phyloP scores from a whole-genome alignment of 2,888 invertebrate genomes.

The Isoperla grammatica region DNA sequence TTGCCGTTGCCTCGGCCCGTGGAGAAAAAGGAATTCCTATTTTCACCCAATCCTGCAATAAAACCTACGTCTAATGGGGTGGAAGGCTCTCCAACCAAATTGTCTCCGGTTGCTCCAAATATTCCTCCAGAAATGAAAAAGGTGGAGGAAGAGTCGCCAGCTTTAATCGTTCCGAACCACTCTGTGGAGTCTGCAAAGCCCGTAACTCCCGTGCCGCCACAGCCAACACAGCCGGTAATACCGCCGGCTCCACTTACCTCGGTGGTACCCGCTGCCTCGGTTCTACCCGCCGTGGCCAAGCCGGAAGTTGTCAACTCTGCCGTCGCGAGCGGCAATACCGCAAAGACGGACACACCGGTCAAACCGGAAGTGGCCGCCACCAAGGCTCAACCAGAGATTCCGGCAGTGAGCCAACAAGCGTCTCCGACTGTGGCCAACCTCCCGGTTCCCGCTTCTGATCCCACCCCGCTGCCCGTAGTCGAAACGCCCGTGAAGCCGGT shows the following conservation, averaged over 20 bases:
- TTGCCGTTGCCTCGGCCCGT: slow-evolving; percentile 22
- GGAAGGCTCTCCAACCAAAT: slow-evolving; percentile 24
- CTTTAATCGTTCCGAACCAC: slow-evolving; percentile 21
- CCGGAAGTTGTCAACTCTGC: not conserved
- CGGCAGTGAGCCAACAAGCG: slow-evolving; percentile 29
- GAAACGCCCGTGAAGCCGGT: slow-evolving; percentile 31
- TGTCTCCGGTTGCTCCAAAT: not conserved
- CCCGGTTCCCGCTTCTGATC: slow-evolving; percentile 22
- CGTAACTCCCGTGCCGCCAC: slow-evolving; percentile 12
- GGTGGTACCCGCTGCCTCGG: not conserved
- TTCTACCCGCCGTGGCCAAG: slow-evolving; percentile 3
- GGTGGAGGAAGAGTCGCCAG: slow-evolving; percentile 19
- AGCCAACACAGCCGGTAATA: slow-evolving; percentile 12
- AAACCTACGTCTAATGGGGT: slow-evolving; percentile 31
- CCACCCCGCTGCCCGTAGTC: slow-evolving; percentile 34
- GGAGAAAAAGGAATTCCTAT: slow-evolving; percentile 24
- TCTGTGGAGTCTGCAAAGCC: slow-evolving; percentile 18
- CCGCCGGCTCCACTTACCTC: not conserved
- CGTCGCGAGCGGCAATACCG: too few species aligned
- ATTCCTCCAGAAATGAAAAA: slow-evolving; percentile 18
- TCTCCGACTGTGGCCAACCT: slow-evolving; percentile 21
- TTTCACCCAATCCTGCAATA: not conserved
- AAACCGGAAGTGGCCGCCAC: slow-evolving; percentile 13
- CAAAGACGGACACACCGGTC: not conserved
- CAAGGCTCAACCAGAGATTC: slow-evolving; percentile 35